Base-by-base conservation (phyloP, 2,888 invertebrate genomes). In the Microdon myrmicae region DNA sequence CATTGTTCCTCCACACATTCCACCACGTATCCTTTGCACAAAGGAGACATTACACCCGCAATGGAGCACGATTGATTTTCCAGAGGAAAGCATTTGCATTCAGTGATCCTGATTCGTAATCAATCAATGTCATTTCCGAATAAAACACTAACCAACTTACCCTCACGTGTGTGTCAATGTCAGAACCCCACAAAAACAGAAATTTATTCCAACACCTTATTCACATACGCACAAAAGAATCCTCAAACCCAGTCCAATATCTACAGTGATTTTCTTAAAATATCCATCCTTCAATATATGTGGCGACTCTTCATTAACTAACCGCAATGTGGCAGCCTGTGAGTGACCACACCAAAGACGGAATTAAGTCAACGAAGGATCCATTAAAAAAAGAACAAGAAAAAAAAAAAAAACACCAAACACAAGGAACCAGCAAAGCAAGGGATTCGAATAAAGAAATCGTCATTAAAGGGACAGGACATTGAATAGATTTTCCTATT, bases 401-500 rank as follows among this genome's bases (percentile, higher is more conserved):
- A 25, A 2, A 45, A 6, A 3, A 23, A 25, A 35, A 32, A 32
- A 22, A 9, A 20, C 17, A 13, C 4, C 32, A 13, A 47, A 26
- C 17, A n/a, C 12, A n/a, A 9, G 9, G 12, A 19, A 13, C 8
- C 8, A 26, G 31, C n/a, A 25, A 26, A 47, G 29, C 6, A 32
- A 10, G 6, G 6, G 3, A 26, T n/a, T n/a, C 16, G 17, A 3
- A 29, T 29, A 43, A 38, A 28, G 23, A 44, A 44, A 41, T n/a
- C 49, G 51, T 47, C 53, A 44, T 61, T 49, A 56, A 47, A 64
- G 53, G 51, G 58, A 64, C 47, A 64, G 39, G 31, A 17, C 47
- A 64, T 39, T 64, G 58, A 64, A 64, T 58, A 64, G 64, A 64
- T 53, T 58, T 43, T 41, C 45, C 58, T 58, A 64, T 58, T 53